Base-by-base conservation (phyloP, 2,888 invertebrate species). In the Drepanosiphum platanoidis region DNA sequence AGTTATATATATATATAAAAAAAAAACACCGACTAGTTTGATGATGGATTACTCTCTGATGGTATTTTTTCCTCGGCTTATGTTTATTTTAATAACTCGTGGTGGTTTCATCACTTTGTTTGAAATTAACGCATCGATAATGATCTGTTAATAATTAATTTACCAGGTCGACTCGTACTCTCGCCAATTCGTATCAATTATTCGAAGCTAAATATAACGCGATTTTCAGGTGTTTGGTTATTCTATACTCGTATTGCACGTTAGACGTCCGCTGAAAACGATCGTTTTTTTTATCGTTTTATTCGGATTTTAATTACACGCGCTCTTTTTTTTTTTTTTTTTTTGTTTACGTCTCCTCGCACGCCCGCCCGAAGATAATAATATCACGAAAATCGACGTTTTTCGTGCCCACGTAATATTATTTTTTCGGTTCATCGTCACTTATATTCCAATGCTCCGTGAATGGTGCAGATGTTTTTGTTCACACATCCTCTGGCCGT, bases 401-500 rank as follows among this genome's bases (percentile, higher is more conserved):
- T n/a, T n/a, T n/a, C n/a, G n/a, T n/a, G n/a, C n/a, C n/a, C n/a
- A n/a, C n/a, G n/a, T n/a, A n/a, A 15, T 52, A 52, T 52, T 27
- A 61, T n/a, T 61, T 61, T 52, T 61, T 5, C n/a, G 7, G 61
- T 27, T 27, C 9, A 27, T 72, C 39, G 39, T 39, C 15, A 39
- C 15, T 71, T n/a, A 11, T 39, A 71, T 71, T 71, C n/a, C 27
- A 71, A 15, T 36, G n/a, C 22, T 72, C 42, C 30, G 27, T 30
- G 39, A 72, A 42, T 42, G n/a, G 42, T 30, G 22, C 71, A 72
- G 39, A 72, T 72, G 71, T 72, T 42, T 42, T 27, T 42, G 30
- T 72, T 72, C 71, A 72, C 71, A 72, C 42, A 22, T 72, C 42
- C 27, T 15, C n/a, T n/a, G n/a, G 13, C 18, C 36, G 39, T 22